Evolutionary conservation across 2,113 vertebrate species (phyloP), one percentile per base, ranked within the genome.

Genomic region (Syngnathus scovelli): DNA sequence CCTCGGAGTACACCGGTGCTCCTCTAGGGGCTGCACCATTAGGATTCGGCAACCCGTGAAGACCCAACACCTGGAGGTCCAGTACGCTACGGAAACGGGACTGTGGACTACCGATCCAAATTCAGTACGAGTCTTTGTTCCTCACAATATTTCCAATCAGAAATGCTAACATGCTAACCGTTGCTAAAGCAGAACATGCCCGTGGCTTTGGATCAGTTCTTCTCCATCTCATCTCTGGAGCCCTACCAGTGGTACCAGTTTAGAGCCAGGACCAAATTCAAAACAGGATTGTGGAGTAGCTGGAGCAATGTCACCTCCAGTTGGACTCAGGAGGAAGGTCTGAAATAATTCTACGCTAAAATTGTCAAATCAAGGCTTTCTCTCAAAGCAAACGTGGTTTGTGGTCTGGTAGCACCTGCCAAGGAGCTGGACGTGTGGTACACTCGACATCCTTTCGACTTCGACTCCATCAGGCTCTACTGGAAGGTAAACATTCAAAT

Each of bases 271-370:
- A 70, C 81, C 60, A 87, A 72, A 44, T 81, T 82, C 37, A 77
- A 9, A 13, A 78, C 43, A 0, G 91, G 90, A 6, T 33, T 82
- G 33, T 92, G 91, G 91, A 91, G 91, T 6, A 55, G 78, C 36
- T 92, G 90, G 91, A 91, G 90, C 64, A 5, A 21, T 7, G 52
- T 6, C 16, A 13, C 70, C 10, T 60, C 56, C 8, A 59, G 10
- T 41, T 56, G 48, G 75, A 92, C 91, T 19, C 59, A 90, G 63
- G 91, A 92, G 69, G 91, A 92, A 66, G 86, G 91, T 39, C 11
- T 37, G 15, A 37, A 59, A 33, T 18, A 6, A 39, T 38, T 11
- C 1, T 2, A 41, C 33, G 0, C 6, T 56, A 23, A 13, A 48
- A 16, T 48, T 4, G 2, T 13, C 52, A 27, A 51, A 46, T 15